These are phyloP conservation scores for Nyctibius bracteatus DNA, from an alignment of 2,113 vertebrate species.

Conservation along the genomic window DNA sequence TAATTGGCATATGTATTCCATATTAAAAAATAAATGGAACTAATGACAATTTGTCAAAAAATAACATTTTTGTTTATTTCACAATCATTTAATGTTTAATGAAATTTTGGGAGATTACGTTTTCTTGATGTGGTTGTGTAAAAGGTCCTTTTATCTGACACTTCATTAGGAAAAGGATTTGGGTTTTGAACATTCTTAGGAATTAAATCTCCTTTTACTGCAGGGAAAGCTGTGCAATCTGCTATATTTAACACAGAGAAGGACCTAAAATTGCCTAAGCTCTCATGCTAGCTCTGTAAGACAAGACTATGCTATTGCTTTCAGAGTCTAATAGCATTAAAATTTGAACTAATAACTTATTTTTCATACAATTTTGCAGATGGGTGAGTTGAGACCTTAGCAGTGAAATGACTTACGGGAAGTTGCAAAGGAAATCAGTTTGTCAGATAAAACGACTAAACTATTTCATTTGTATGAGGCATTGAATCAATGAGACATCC, in stretches of 20 bases:
- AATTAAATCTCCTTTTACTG: neutral
- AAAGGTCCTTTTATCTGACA: neutral
- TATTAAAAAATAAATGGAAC: neutral
- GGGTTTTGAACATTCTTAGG: neutral
- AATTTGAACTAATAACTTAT: neutral
- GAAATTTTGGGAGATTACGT: neutral
- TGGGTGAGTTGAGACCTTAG: neutral
- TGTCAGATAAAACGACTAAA: neutral
- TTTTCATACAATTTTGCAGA: neutral
- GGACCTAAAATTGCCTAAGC: neutral
- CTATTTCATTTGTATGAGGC: neutral
- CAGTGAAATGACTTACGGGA: neutral
- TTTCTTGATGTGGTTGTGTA: neutral
- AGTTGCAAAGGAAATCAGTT: neutral
- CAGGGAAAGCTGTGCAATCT: neutral
- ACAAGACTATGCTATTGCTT: neutral
- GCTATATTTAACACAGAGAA: neutral
- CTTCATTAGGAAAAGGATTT: constrained; percentile 6
- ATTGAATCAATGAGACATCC: neutral
- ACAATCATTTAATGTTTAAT: neutral
- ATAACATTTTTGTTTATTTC: neutral
- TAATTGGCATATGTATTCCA: neutral
- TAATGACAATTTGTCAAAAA: neutral
- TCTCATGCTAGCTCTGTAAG: neutral
- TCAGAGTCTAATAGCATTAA: neutral